Evolutionary conservation across 2,888 invertebrate genomes (phyloP), one percentile per base, ranked within the genome.

Genomic region (Spisula solida): DNA sequence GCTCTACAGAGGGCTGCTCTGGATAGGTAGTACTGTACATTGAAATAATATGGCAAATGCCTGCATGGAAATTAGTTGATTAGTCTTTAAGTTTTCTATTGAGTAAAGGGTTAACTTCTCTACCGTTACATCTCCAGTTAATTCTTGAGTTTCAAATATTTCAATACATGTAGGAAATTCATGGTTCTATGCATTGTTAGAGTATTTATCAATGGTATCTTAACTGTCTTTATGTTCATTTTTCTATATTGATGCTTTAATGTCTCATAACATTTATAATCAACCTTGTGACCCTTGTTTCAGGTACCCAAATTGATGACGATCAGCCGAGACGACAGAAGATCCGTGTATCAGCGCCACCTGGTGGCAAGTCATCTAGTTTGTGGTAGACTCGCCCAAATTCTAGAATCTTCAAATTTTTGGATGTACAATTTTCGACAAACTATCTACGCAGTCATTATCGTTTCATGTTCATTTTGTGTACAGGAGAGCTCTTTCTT

Each of bases 251-350:
- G 8, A 20, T 60, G 2, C n/a, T 60, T 60, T 8, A 25, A n/a
- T 12, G 1, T 10, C 25, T 66, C 25, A 25, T 25, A 25, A 66
- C 25, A 66, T 66, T 66, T 66, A 25, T 66, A 66, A n/a, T 66
- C 60, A 66, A 66, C n/a, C 25, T 25, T 25, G 2, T 25, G n/a
- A 25, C 25, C 1, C n/a, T 75, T 75, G 34, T 75, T 95, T 25
- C 98, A 97, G 98, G 98, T 85, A 97, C 97, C 20, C 97, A 97
- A 92, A 95, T 96, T 92, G 97, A 97, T 94, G 97, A 97, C 98
- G 94, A 95, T 48, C 89, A 94, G 29, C 94, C 95, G 41, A 91
- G 92, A 48, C 91, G 95, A 75, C 91, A 95, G 16, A 93, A 94
- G 84, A 96, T 95, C 83, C 93, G 94, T 51, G 94, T 95, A 25